phyloP scores from a whole-genome alignment of 2,888 invertebrate genomes.

The Amorpha juglandis region DNA sequence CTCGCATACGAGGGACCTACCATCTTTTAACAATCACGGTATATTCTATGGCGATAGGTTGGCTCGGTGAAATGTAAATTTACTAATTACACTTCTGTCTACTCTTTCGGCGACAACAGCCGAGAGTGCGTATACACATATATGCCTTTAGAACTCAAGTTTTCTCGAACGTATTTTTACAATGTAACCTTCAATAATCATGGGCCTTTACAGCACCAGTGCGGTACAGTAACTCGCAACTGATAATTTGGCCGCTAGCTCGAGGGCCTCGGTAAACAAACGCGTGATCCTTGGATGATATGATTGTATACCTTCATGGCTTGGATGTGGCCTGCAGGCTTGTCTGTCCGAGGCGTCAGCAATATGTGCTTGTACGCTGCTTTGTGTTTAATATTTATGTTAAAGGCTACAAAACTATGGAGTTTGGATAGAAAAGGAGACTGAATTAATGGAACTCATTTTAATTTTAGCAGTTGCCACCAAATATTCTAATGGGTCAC shows the following conservation, averaged over 20 bases:
- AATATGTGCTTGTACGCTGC: neutral
- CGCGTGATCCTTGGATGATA: slow-evolving; percentile 69
- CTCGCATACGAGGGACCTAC: too few species aligned
- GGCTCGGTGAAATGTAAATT: too few species aligned
- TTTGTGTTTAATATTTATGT: neutral
- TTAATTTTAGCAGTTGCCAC: too few species aligned
- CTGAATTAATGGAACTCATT: too few species aligned
- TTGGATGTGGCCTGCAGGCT: neutral
- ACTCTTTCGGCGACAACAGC: too few species aligned
- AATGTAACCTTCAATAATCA: neutral
- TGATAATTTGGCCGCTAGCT: slow-evolving; percentile 65
- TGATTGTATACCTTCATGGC: slow-evolving; percentile 48
- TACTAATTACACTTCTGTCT: too few species aligned
- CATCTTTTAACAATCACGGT: too few species aligned
- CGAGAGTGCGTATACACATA: too few species aligned
- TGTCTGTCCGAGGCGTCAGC: neutral
- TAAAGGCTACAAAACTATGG: neutral
- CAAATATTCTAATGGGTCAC: too few species aligned
- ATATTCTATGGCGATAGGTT: too few species aligned
- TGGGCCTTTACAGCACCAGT: neutral
- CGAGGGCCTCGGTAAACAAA: slow-evolving; percentile 66
- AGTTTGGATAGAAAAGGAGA: too few species aligned
- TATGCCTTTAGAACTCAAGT: neutral
- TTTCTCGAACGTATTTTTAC: neutral
- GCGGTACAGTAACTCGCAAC: slow-evolving; percentile 32